Base-by-base conservation (phyloP, 1,140 invertebrate genomes). In the Cydia pomonella region DNA sequence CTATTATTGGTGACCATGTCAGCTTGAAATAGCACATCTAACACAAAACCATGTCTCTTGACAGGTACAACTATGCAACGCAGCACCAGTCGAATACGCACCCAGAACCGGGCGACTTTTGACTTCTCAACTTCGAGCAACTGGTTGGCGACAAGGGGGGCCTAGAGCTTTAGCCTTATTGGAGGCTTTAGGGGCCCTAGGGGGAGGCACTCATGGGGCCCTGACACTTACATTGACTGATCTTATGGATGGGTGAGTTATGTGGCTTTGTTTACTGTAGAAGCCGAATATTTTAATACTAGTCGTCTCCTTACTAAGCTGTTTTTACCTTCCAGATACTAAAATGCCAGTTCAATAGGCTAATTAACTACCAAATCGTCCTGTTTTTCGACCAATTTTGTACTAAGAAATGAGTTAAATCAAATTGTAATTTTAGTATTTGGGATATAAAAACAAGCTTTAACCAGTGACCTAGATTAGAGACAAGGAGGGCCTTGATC, bases 171-270 rank as follows among this genome's bases (percentile, higher is more conserved):
- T 84, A 90, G 3, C 86, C 94, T 9, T 82, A 96, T 12, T 95
- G 95, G 95, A 97, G 90, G 95, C 96, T 66, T 87, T 97, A 21
- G 96, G 96, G 1, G 97, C 97, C 10, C 95, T 97, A 64, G 96
- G 96, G 44, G 94, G 94, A 94, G 80, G 87, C 95, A 44, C 95
- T 94, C 79, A 94, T 95, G 53, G 94, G 94, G 79, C 94, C 94
- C 53, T 82, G 96, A 63, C 86, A 94, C 18, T 92, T 92, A 16
- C 92, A 94, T 78, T 90, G 95, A 53, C 94, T 94, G 95, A 82
- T 77, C 0, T 80, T 82, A 7, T 72, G 69, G 69, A 72, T 6
- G 69, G 41, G 63, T 64, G 3, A 64, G 23, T 18, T 13, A 0
- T 44, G 13, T 44, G 53, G 53, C 18, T 6, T 59, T 18, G n/a